Evolutionary conservation across 2,888 invertebrate species (phyloP).

Genomic region (Erynnis tages): DNA sequence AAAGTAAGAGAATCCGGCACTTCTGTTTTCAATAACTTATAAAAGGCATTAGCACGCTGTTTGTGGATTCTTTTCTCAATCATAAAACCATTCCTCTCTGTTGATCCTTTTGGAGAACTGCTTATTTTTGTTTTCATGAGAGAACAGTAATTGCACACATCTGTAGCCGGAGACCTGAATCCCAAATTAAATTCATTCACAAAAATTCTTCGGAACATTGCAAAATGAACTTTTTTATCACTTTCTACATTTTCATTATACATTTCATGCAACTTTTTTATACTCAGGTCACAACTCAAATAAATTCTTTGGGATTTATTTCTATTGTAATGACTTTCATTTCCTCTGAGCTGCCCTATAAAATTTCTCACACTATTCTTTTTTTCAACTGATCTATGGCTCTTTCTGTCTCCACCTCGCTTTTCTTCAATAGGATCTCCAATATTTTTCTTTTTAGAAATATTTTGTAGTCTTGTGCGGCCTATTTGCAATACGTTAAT

Average conservation of each 20-base stretch:
- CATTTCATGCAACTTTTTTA: constrained; percentile 9
- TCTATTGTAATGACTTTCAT: constrained; percentile 14
- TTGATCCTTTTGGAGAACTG: constrained; percentile 23
- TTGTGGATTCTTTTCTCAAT: constrained; percentile 30
- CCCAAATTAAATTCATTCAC: constrained; percentile 12
- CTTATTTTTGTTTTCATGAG: neutral
- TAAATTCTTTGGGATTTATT: constrained; percentile 17
- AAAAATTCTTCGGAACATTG: constrained; percentile 22
- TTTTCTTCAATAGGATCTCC: neutral
- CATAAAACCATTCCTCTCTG: constrained; percentile 20
- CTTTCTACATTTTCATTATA: constrained; percentile 9
- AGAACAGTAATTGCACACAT: neutral
- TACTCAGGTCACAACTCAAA: constrained; percentile 10
- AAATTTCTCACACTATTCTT: neutral
- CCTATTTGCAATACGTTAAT: too few relatives aligned
- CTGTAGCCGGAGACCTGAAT: constrained; percentile 10
- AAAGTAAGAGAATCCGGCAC: constrained; percentile 12
- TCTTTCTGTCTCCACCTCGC: neutral
- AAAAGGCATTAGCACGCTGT: constrained; percentile 29
- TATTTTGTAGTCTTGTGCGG: too few relatives aligned
- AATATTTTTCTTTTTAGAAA: too few relatives aligned
- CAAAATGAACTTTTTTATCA: constrained; percentile 8
- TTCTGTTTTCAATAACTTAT: constrained; percentile 20
- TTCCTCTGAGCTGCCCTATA: neutral
- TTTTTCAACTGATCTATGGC: neutral